These are phyloP conservation scores for Orthosia gracilis DNA, from an alignment of 2,888 invertebrate species.

Conservation along the genomic window DNA sequence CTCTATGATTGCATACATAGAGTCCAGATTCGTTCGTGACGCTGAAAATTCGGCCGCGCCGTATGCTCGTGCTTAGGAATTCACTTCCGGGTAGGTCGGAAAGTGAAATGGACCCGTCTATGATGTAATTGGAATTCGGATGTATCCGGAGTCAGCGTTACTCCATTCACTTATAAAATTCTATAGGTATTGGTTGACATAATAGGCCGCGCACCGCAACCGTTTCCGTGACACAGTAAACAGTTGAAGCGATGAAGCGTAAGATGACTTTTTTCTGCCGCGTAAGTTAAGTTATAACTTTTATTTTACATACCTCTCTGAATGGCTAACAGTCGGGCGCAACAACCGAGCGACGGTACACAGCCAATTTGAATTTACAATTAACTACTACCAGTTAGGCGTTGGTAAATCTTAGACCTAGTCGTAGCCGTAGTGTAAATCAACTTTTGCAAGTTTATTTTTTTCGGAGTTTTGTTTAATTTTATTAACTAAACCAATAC, in stretches of 20 bases:
- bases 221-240: constrained; percentile 81
- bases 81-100: constrained; percentile 91
- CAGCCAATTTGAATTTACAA: constrained; percentile 75
- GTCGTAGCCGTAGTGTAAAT: constrained; percentile 7
- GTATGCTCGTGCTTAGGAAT: constrained; percentile 91
- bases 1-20: constrained; percentile 74
- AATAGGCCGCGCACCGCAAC: constrained; percentile 81
- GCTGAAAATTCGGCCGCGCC: constrained; percentile 84
- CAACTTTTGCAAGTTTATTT: constrained; percentile 5
- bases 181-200: constrained; percentile 88
- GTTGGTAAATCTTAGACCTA: constrained; percentile 56
- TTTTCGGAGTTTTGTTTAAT: constrained; percentile 5
- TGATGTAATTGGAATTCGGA: constrained; percentile 91
- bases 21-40: constrained; percentile 76
- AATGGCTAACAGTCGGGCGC: constrained; percentile 59
- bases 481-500: no score
- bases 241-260: constrained; percentile 79
- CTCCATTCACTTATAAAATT: constrained; percentile 90
- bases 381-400: constrained; percentile 67
- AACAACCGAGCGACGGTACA: constrained; percentile 61
- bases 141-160: constrained; percentile 90
- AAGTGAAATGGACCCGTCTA: constrained; percentile 91
- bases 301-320: constrained; percentile 69
- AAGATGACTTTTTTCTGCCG: constrained; percentile 75
- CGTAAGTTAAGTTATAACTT: constrained; percentile 69